Evolutionary conservation across 2,888 invertebrate species (phyloP), one percentile per base, ranked within the genome.

Genomic region (Aplocera efformata): DNA sequence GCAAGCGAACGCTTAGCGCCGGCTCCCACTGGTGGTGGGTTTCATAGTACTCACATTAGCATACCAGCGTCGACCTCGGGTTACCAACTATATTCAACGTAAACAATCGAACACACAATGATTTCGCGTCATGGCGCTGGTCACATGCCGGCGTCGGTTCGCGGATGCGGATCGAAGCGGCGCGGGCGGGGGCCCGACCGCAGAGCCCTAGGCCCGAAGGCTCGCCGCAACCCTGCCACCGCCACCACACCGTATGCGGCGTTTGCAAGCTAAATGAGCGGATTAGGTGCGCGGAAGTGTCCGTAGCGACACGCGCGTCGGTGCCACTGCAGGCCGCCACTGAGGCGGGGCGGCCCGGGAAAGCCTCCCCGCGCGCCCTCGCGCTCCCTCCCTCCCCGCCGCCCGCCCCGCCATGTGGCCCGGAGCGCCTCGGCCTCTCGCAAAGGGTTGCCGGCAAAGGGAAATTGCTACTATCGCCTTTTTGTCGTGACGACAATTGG

Each of bases 321-420:
- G 74, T 78, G 82, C 83, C 82, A 84, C 84, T 83, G 85, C 85
- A 81, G 76, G 72, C 84, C 84, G 84, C 80, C 86, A 85, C 86
- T 85, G 85, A 82, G 86, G 83, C 82, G 85, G 84, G 85, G 83
- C 82, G 83, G 79, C 81, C 80, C 82, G 81, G 81, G 79, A 66
- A 67, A 69, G 68, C 75, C 68, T 66, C 72, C 77, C 73, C 69
- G 67, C 74, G 56, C 74, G 63, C 65, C 60, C 50, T 34, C 46
- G 28, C 56, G 42, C 47, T 42, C 48, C 56, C 32, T 56, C 53
- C 59, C 60, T 59, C 56, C 63, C 58, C 60, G 49, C 58, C 55
- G 48, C 43, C 55, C 63, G 55, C 72, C 72, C 72, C 73, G 74
- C 79, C 82, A 77, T 78, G 81, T 79, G 79, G 38, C 79, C 77